Conservation (phyloP, 2,113 vertebrate species). For the Lamprologus callipterus region DNA sequence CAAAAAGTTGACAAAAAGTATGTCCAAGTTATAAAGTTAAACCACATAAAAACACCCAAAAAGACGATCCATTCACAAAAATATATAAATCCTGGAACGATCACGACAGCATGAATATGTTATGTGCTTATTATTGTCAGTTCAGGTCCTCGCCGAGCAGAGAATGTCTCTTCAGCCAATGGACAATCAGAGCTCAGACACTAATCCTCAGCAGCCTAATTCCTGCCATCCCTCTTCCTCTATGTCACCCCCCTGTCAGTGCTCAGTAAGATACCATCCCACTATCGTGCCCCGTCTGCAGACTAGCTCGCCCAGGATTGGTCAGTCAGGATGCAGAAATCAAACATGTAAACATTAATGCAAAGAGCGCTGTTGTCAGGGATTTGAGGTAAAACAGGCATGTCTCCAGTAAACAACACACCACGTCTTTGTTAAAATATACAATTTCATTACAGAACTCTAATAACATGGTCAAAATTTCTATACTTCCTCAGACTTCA, state of each 20-base stretch:
- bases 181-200: slow-evolving; percentile 44
- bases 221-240: slow-evolving; percentile 22
- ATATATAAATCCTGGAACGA: neutral
- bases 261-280: neutral
- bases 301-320: slow-evolving; percentile 8
- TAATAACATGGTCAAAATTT: neutral
- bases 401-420: neutral
- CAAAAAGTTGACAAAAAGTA: neutral
- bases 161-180: slow-evolving; percentile 24
- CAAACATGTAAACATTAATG: slow-evolving; percentile 25
- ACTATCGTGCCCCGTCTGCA: slow-evolving; percentile 23
- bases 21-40: neutral
- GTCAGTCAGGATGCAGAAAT: slow-evolving; percentile 11
- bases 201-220: slow-evolving; percentile 60
- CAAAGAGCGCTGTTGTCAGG: slow-evolving; percentile 9
- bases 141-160: neutral
- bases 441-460: neutral
- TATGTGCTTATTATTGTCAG: slow-evolving; percentile 29
- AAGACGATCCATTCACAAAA: neutral
- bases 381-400: slow-evolving; percentile 7
- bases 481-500: neutral
- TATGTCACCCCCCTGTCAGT: neutral
- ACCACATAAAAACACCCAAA: neutral
- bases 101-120: neutral
- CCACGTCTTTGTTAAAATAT: neutral